A percentile compares a stretch with the other conserved stretches of the same genome.
phyloP scores from a whole-genome alignment of 2,888 invertebrate species.

The Minunthozetes semirufus region DNA sequence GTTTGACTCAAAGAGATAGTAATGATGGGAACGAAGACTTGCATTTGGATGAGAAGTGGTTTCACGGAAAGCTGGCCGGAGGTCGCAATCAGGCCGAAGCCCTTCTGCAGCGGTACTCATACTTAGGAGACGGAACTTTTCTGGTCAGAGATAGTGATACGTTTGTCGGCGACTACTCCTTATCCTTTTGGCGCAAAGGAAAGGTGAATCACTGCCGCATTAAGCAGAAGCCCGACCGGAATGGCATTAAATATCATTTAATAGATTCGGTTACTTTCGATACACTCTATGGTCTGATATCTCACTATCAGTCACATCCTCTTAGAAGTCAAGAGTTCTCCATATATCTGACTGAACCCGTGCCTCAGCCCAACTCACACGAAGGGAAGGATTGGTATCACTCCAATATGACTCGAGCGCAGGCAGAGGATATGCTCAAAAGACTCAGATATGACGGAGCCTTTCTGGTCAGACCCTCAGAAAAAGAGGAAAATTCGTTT shows the following conservation, averaged over 20 bases:
- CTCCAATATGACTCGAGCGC: conserved; percentile 65
- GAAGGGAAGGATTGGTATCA: conserved; percentile 92
- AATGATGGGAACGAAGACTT: conserved; percentile 54
- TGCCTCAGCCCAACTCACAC: conserved; percentile 82
- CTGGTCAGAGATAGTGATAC: conserved; percentile 85
- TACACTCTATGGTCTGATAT: conserved; percentile 81
- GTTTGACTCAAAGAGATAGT: too few species aligned
- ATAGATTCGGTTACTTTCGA: conserved; percentile 83
- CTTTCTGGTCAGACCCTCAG: conserved; percentile 85
- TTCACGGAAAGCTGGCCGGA: conserved; percentile 59
- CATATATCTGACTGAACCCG: conserved; percentile 77
- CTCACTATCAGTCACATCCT: conserved; percentile 77
- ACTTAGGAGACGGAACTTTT: conserved; percentile 75
- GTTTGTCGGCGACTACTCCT: conserved; percentile 89
- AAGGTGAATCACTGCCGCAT: conserved; percentile 88
- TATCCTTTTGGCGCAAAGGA: conserved; percentile 82
- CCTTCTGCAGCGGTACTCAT: conserved; percentile 46
- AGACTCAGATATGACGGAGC: conserved; percentile 82
- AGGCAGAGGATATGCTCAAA: conserved; percentile 80
- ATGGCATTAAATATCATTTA: conserved; percentile 75
- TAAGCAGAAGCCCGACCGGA: conserved; percentile 64
- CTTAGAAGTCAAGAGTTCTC: conserved; percentile 82
- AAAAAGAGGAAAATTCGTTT: conserved; percentile 73
- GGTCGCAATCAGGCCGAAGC: too few species aligned
- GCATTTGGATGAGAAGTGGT: conserved; percentile 89